A percentile compares a stretch with the other conserved stretches of the same genome.
Evolutionary conservation across 2,113 vertebrate genomes (phyloP).

Genomic region (Myrmecophaga tridactyla): DNA sequence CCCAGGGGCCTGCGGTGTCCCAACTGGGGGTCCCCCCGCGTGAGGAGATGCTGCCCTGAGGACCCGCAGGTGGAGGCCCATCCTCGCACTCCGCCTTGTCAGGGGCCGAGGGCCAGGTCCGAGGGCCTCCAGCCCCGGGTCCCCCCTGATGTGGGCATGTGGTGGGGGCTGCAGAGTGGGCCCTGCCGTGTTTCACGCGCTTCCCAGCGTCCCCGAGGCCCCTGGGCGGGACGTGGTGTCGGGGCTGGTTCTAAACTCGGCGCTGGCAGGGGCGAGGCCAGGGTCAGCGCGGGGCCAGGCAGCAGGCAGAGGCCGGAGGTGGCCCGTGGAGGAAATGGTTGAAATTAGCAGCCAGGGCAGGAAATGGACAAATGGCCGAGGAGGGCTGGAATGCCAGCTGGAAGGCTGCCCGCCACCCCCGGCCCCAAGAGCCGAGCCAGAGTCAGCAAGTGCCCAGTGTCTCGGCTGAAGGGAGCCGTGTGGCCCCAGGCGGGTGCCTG

Average conservation of each 20-base stretch:
- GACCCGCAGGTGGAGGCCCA: no score
- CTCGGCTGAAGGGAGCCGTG: constrained; percentile 11
- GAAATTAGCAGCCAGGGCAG: constrained; percentile 73
- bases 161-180: rapidly evolving
- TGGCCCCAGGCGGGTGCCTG: neutral
- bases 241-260: neutral
- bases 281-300: constrained; percentile 63
- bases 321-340: constrained; percentile 60
- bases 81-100: no score
- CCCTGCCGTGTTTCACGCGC: neutral
- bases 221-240: neutral
- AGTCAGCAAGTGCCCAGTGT: constrained; percentile 65
- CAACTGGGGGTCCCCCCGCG: no score
- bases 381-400: constrained; percentile 70
- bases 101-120: no score
- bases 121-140: neutral
- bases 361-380: constrained; percentile 64
- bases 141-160: rapidly evolving
- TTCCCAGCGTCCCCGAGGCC: neutral
- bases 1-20: no score
- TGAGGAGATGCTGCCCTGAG: no score
- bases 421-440: neutral
- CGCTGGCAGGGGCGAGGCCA: constrained; percentile 48
- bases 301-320: constrained; percentile 70
- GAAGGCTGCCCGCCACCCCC: constrained; percentile 25